Conservation (phyloP, 2,797 vertebrate genomes). For the Onychomys torridus region DNA sequence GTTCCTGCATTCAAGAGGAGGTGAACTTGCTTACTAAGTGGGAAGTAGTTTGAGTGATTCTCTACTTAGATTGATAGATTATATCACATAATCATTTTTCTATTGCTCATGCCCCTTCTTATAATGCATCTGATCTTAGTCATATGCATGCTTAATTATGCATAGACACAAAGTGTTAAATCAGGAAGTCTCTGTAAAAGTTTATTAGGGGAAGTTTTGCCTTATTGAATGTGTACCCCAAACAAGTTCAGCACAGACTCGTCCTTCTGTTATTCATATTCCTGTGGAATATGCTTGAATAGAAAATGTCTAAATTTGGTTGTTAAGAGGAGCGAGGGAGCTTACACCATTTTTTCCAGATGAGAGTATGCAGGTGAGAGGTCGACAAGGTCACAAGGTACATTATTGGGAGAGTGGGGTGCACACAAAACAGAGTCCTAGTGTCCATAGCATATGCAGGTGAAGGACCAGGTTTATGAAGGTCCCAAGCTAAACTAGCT, state of each 20-base stretch:
- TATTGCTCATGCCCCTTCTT: too few relatives aligned
- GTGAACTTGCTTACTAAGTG: background rate
- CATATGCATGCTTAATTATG: background rate
- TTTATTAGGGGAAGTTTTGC: background rate
- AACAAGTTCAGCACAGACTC: background rate
- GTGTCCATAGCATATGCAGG: background rate
- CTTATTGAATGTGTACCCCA: background rate
- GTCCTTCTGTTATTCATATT: background rate
- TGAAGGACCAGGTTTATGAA: background rate
- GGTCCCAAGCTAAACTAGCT: background rate
- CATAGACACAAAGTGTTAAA: background rate
- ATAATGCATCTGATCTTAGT: background rate
- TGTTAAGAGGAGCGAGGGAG: background rate
- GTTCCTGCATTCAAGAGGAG: background rate
- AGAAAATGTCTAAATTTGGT: background rate
- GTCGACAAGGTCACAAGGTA: too few relatives aligned
- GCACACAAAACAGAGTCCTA: background rate
- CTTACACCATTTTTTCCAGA: background rate
- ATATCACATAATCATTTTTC: background rate
- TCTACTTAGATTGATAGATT: background rate
- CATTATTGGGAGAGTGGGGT: background rate
- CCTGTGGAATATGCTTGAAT: background rate
- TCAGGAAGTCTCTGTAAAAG: background rate
- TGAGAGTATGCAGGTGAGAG: background rate
- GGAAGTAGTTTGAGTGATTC: background rate